Conservation (phyloP, 2,113 vertebrate genomes). For the Amblyopsis rosae region DNA sequence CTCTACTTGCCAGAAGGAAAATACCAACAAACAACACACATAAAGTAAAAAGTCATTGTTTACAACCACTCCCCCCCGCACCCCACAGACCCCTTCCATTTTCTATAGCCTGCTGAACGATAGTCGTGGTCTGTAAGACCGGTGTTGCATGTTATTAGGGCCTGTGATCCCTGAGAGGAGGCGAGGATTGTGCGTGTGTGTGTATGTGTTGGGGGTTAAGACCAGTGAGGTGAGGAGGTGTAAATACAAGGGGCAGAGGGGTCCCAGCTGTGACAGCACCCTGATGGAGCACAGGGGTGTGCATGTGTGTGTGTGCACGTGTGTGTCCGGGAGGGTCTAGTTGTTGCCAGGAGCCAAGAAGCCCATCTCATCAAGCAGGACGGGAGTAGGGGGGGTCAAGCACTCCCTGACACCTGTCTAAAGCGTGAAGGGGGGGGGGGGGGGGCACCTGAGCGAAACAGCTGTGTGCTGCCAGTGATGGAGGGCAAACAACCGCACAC, state of each 20-base stretch:
- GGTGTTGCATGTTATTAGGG: slow-evolving; percentile 39
- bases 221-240: slow-evolving; percentile 7
- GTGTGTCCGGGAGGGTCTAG: background rate
- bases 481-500: background rate
- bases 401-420: slow-evolving; percentile 42
- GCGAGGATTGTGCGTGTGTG: background rate
- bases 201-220: background rate
- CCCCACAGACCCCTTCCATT: no score
- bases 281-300: slow-evolving; percentile 31
- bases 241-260: slow-evolving; percentile 8
- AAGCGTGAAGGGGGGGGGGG: slow-evolving; percentile 2
- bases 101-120: slow-evolving; percentile 2
- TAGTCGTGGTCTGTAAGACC: slow-evolving; percentile 17
- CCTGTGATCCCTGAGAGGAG: slow-evolving; percentile 4
- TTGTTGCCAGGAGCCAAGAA: slow-evolving; percentile 21
- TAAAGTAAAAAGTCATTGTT: no score
- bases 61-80: no score
- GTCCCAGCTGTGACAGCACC: slow-evolving; percentile 48
- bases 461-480: background rate
- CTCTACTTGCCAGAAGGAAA: background rate
- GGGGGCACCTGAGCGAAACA: slow-evolving; percentile 34
- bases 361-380: slow-evolving; percentile 42
- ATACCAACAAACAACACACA: no score
- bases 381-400: slow-evolving; percentile 36
- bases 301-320: slow-evolving; percentile 14